Percentiles rank a stretch among this genome's conserved stretches.
phyloP scores from a whole-genome alignment of 2,888 invertebrate species.

The Noctua fimbriata region DNA sequence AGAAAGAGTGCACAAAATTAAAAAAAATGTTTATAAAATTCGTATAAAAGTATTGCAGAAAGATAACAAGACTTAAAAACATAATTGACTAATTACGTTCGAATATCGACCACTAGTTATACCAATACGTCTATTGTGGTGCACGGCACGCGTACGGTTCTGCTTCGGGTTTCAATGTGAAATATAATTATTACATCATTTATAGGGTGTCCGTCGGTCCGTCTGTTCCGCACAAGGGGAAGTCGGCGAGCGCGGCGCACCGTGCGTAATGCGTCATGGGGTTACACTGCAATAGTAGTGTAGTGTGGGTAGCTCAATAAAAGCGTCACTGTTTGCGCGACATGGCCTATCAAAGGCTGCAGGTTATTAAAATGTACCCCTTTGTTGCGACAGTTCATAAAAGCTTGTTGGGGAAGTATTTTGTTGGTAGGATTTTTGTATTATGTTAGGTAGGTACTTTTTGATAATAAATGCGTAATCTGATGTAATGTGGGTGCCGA shows the following conservation, averaged over 20 bases:
- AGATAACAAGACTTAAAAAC: neutral
- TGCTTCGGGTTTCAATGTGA: neutral
- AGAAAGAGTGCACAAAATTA: neutral
- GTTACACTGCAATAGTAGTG: conserved; percentile 29
- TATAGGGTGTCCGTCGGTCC: conserved; percentile 31
- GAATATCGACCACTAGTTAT: neutral
- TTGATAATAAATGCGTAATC: neutral
- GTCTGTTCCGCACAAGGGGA: conserved; percentile 32
- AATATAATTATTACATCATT: conserved; percentile 31
- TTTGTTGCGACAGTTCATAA: conserved; percentile 15
- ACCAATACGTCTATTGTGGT: neutral
- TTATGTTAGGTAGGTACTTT: neutral
- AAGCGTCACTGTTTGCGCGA: conserved; percentile 4
- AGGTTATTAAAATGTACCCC: conserved; percentile 45
- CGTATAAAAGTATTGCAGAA: neutral
- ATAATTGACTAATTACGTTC: neutral
- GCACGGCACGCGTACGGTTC: neutral
- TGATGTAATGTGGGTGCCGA: neutral
- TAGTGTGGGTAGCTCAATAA: conserved; percentile 33
- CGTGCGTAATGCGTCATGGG: conserved; percentile 7
- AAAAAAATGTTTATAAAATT: neutral
- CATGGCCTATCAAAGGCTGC: conserved; percentile 39
- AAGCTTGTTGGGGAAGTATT: neutral
- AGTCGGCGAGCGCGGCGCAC: neutral
- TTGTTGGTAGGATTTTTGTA: neutral